Base-by-base conservation (phyloP, 2,113 vertebrate species). In the Cinclus mexicanus region DNA sequence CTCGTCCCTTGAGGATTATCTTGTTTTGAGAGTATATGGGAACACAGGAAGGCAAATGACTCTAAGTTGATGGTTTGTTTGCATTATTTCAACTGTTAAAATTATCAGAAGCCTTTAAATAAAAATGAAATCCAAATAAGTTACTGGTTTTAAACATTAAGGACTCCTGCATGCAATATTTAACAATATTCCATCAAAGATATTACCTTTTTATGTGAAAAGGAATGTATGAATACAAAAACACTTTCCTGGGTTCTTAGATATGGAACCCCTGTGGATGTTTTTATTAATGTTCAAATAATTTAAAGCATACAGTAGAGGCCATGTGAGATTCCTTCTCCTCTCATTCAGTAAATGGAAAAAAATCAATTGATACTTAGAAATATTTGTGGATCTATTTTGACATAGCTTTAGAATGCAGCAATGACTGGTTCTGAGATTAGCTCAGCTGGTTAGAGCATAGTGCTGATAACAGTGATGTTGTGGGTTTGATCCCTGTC, bases 191-290 rank as follows among this genome's bases (percentile, higher is more conserved):
- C 70, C 41, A 71, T 91, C 63, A 91, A 60, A 95, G 63, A 42
- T 89, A 92, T 88, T 96, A 55, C 64, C 77, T 86, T 97, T 95
- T 75, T 92, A 95, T 95, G 82, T 91, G 93, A 94, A 93, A 91
- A 85, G 9, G 68, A 96, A 93, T 91, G 9, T 63, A 68, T 93
- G 69, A 74, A 90, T 76, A 59, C 6, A 21, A 94, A 67, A 84
- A 1, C 50, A 46, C 84, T 95, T 89, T 82, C 21, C 55, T 94
- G 10, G 5, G 23, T 89, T 21, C 50, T 90, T 61, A 74, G 39
- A 77, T 97, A 47, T 76, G 57, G 68, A 96, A 68, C 52, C 29
- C 42, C 64, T 95, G 68, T 76, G 71, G 52, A 41, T 65, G 29
- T 6, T 83, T 81, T 82, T 44, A 37, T 67, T 78, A 74, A 75